Evolutionary conservation across 2,797 vertebrate genomes (phyloP).

Genomic region (Centropyge bicolor): DNA sequence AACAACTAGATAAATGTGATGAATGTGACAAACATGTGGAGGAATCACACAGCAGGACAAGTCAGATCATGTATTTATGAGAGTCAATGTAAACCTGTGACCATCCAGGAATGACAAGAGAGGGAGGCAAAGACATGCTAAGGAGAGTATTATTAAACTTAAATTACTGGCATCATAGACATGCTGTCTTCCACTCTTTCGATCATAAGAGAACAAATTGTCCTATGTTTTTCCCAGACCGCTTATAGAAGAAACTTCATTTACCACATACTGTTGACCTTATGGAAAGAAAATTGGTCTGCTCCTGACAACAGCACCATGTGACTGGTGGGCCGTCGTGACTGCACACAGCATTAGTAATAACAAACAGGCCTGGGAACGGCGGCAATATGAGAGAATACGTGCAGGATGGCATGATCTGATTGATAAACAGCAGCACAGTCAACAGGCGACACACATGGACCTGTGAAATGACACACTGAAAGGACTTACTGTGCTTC

Average conservation of each 20-base stretch:
- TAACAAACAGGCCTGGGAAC: constrained; percentile 44
- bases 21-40: constrained; percentile 14
- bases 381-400: constrained; percentile 34
- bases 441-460: neutral
- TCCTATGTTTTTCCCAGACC: constrained; percentile 3
- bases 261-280: constrained; percentile 49
- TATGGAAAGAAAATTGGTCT: constrained; percentile 54
- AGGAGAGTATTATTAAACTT: neutral
- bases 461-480: constrained; percentile 17
- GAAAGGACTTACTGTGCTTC: neutral
- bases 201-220: constrained; percentile 24
- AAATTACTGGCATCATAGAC: constrained; percentile 6
- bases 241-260: constrained; percentile 52
- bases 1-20: constrained; percentile 25
- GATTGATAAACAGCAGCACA: constrained; percentile 13
- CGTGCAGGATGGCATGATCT: constrained; percentile 1
- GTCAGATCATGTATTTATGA: constrained; percentile 22
- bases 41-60: constrained; percentile 21
- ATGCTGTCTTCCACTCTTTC: neutral
- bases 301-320: constrained; percentile 40
- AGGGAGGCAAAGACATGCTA: neutral
- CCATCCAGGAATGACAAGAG: neutral
- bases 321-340: constrained; percentile 24
- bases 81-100: constrained; percentile 13
- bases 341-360: constrained; percentile 42